Conservation (phyloP, 2,113 vertebrate species). For the Nibea albiflora region DNA sequence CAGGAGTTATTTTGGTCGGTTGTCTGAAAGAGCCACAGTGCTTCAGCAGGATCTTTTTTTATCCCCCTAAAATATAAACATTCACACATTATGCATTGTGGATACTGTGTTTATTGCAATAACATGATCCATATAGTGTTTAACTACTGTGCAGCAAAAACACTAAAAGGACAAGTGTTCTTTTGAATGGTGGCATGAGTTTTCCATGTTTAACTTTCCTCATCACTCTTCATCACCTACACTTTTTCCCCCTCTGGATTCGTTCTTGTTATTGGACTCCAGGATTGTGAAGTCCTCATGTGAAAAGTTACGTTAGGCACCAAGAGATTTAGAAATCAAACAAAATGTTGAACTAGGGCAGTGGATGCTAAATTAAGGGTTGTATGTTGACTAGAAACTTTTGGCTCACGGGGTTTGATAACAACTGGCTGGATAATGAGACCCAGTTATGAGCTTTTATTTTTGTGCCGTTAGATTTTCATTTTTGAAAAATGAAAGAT, state of each 20-base stretch:
- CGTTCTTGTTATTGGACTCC: not conserved
- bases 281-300: not conserved
- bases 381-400: not conserved
- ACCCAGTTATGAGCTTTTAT: not conserved
- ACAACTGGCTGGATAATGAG: constrained; percentile 13
- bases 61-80: constrained; percentile 7
- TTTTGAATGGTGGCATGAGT: not conserved
- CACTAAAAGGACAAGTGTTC: not conserved
- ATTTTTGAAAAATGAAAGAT: not conserved
- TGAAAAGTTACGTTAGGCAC: not conserved
- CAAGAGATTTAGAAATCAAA: not conserved
- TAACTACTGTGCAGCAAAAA: not conserved
- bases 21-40: not conserved
- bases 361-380: constrained; percentile 21
- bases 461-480: not conserved
- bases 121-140: not conserved
- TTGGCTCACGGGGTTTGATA: not conserved
- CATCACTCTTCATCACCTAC: not conserved
- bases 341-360: constrained; percentile 23
- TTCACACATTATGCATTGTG: not conserved
- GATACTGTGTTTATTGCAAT: not conserved
- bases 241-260: not conserved
- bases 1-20: constrained; percentile 32
- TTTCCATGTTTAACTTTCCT: not conserved
- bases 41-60: constrained; percentile 24